A percentile compares a stretch with the other conserved stretches of the same genome.
Evolutionary conservation across 1,140 invertebrate species (phyloP).

Genomic region (Sminthurides bifidus): DNA sequence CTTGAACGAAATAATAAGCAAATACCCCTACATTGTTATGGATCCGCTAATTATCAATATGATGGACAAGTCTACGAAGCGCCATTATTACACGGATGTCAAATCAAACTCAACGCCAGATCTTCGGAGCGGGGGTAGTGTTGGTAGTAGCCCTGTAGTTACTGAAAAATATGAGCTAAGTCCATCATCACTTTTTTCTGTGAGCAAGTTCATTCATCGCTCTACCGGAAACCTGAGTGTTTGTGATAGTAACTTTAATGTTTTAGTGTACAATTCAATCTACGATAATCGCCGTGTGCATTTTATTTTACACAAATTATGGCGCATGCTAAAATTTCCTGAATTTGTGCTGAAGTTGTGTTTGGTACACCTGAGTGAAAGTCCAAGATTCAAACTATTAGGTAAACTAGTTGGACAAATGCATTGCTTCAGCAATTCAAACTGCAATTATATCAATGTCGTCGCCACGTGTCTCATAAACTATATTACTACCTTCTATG

Average conservation of each 20-base stretch:
- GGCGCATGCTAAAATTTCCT: not conserved
- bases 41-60: slow-evolving; percentile 5
- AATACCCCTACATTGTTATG: not conserved
- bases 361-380: not conserved
- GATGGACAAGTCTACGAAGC: slow-evolving; percentile 2
- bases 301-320: slow-evolving; percentile 1
- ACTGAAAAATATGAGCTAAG: too few relatives aligned
- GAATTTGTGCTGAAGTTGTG: not conserved
- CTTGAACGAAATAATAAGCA: slow-evolving; percentile 54
- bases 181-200: too few relatives aligned
- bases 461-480: not conserved
- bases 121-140: not conserved
- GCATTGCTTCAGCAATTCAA: not conserved
- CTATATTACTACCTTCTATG: not conserved
- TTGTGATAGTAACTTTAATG: not conserved
- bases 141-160: not conserved
- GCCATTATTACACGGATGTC: not conserved
- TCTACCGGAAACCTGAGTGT: slow-evolving; percentile 1
- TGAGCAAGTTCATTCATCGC: not conserved
- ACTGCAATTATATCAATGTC: slow-evolving; percentile 3
- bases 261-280: slow-evolving; percentile 1
- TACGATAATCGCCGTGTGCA: slow-evolving; percentile 1
- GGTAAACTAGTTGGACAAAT: not conserved
- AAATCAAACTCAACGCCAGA: slow-evolving; percentile 17
- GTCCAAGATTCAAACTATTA: not conserved